Evolutionary conservation across 2,113 vertebrate genomes (phyloP).

Genomic region (Zosterops pallidus): DNA sequence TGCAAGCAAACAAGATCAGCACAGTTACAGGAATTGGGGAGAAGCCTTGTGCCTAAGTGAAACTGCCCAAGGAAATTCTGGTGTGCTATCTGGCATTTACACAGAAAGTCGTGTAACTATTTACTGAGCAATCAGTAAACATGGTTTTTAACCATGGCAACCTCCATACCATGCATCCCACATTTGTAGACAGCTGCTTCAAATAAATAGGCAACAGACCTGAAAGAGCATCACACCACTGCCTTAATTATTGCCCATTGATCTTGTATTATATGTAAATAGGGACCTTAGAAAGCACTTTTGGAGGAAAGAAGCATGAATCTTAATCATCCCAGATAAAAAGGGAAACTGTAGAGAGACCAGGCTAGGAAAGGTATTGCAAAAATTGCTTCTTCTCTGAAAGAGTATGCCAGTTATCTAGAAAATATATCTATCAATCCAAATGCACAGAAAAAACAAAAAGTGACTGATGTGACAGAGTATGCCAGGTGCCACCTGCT

Average conservation of each 20-base stretch:
- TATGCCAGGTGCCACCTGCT: not conserved
- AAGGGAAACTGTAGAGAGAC: not conserved
- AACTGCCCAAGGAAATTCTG: not conserved
- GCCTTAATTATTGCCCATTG: not conserved
- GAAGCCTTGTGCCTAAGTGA: not conserved
- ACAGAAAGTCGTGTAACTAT: slow-evolving; percentile 14
- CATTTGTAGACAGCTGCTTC: not conserved
- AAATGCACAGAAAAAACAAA: not conserved
- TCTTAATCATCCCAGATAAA: not conserved
- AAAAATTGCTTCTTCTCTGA: not conserved
- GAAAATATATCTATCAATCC: not conserved
- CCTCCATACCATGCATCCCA: not conserved
- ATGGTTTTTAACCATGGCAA: not conserved
- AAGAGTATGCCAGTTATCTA: not conserved
- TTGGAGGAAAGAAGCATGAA: not conserved
- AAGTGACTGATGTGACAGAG: not conserved
- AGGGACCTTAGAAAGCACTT: not conserved
- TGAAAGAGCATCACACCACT: not conserved
- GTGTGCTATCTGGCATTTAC: slow-evolving; percentile 11
- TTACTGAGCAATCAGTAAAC: not conserved
- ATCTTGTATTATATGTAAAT: not conserved
- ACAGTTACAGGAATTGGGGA: not conserved
- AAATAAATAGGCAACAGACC: not conserved
- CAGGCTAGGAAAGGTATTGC: not conserved
- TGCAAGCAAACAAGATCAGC: not conserved